phyloP scores from a whole-genome alignment of 2,888 invertebrate species.

The Cepaea hortensis region DNA sequence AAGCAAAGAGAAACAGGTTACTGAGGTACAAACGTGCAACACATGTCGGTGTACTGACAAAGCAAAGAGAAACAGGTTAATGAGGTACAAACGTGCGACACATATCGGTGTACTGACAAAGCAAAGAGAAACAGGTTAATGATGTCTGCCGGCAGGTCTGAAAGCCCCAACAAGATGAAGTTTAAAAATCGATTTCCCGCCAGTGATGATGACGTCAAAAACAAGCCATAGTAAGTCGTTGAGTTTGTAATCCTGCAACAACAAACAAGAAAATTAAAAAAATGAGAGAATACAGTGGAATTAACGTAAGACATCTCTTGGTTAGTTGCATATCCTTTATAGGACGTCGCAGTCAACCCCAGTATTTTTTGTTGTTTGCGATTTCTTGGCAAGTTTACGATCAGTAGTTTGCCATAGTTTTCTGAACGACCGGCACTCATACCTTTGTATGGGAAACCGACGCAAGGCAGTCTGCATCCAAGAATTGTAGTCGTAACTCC shows the following conservation, averaged over 20 bases:
- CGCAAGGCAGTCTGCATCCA: no score
- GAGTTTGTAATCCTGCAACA: constrained; percentile 64
- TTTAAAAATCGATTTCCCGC: constrained; percentile 67
- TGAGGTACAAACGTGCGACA: neutral
- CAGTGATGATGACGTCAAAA: constrained; percentile 63
- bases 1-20: neutral
- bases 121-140: constrained; percentile 11
- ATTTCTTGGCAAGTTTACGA: no score
- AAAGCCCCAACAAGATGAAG: constrained; percentile 63
- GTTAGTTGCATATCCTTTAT: no score
- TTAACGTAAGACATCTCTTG: neutral
- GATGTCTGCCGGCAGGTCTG: constrained; percentile 64
- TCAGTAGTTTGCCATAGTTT: no score
- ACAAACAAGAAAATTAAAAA: neutral
- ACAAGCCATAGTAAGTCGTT: constrained; percentile 67
- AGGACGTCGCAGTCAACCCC: no score
- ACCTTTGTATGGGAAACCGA: no score
- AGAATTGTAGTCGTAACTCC: no score
- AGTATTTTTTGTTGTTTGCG: no score
- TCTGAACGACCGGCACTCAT: no score
- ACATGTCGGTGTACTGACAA: constrained; percentile 2
- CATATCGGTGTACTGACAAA: constrained; percentile 4
- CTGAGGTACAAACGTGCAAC: neutral
- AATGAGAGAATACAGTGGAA: neutral
- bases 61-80: neutral